phyloP scores from a whole-genome alignment of 2,113 vertebrate genomes.

The Anoplopoma fimbria region DNA sequence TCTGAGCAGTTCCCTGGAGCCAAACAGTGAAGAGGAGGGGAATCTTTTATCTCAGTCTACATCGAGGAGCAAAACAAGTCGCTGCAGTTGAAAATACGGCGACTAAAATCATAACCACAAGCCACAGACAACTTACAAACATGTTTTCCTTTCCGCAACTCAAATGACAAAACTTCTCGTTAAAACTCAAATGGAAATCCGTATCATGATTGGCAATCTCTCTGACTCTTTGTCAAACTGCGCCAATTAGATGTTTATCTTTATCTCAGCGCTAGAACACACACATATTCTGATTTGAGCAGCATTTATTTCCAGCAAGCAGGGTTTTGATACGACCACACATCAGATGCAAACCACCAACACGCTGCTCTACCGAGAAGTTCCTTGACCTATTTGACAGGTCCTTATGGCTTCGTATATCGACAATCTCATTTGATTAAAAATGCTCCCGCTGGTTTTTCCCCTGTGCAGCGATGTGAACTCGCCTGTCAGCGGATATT shows the following conservation, averaged over 20 bases:
- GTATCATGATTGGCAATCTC: constrained; percentile 54
- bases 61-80: constrained; percentile 28
- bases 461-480: too few species aligned
- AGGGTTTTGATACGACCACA: constrained; percentile 51
- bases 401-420: constrained; percentile 31
- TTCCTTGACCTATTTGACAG: constrained; percentile 28
- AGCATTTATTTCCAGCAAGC: constrained; percentile 41
- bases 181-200: constrained; percentile 45
- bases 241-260: constrained; percentile 12
- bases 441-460: constrained; percentile 40
- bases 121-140: constrained; percentile 42
- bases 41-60: constrained; percentile 14
- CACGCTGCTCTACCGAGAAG: constrained; percentile 18
- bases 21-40: constrained; percentile 12
- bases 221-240: constrained; percentile 49
- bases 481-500: constrained; percentile 15
- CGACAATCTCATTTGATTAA: constrained; percentile 42
- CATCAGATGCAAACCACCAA: constrained; percentile 30
- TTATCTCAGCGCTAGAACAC: neutral
- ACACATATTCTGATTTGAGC: neutral
- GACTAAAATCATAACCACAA: constrained; percentile 37
- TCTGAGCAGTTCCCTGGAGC: neutral
- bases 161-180: constrained; percentile 49
- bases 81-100: constrained; percentile 9
- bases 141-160: constrained; percentile 58